Percentiles rank a stretch among this genome's conserved stretches.
Evolutionary conservation across 1,140 invertebrate species (phyloP).

Genomic region (Elymnias hypermnestra): DNA sequence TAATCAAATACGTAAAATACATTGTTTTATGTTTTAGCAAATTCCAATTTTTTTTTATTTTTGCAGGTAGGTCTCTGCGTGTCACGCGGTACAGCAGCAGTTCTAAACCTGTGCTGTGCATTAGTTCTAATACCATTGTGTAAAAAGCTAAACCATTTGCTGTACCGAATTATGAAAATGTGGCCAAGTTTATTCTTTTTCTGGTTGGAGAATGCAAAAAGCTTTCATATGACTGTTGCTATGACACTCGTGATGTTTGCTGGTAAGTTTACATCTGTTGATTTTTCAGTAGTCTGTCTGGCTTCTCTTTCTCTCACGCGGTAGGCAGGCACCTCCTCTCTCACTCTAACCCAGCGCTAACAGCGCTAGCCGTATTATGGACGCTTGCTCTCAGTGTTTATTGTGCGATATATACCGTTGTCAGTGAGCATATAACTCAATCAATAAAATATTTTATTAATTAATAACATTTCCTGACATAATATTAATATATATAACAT

Average conservation of each 20-base stretch:
- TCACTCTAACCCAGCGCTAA: too few relatives aligned
- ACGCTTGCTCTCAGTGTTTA: too few relatives aligned
- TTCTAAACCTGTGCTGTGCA: slow-evolving; percentile 58
- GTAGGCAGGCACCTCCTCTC: too few relatives aligned
- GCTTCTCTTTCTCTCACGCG: too few relatives aligned
- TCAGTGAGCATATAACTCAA: too few relatives aligned
- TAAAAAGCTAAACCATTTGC: slow-evolving; percentile 63
- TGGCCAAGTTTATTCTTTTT: slow-evolving; percentile 64
- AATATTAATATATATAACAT: too few relatives aligned
- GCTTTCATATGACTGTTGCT: slow-evolving; percentile 64
- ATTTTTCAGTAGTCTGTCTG: too few relatives aligned
- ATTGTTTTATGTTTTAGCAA: background rate
- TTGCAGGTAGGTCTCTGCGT: slow-evolving; percentile 62
- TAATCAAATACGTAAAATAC: too few relatives aligned
- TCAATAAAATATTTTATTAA: too few relatives aligned
- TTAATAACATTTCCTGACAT: too few relatives aligned
- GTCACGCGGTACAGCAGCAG: slow-evolving; percentile 57
- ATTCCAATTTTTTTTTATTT: slow-evolving; percentile 10
- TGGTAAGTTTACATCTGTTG: slow-evolving; percentile 41
- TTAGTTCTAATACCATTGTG: slow-evolving; percentile 56
- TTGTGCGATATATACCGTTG: too few relatives aligned
- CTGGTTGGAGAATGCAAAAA: slow-evolving; percentile 64
- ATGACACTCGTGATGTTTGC: slow-evolving; percentile 53
- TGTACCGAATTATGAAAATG: slow-evolving; percentile 41
- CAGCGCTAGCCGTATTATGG: background rate